Conservation (phyloP, 2,888 invertebrate genomes). For the Drosophila affinis region DNA sequence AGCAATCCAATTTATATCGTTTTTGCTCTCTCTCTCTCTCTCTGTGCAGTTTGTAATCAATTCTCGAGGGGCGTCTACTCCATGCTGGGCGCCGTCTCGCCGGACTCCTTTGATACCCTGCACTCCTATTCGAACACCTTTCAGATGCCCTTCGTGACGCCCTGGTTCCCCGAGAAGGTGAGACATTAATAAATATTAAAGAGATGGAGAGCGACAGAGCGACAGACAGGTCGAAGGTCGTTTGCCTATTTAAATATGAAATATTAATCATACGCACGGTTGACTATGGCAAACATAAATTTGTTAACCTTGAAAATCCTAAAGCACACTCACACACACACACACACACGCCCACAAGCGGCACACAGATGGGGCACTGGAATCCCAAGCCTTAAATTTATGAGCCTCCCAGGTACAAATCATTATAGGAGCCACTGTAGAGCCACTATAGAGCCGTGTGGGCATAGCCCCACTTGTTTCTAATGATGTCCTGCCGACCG, state of each 20-base stretch:
- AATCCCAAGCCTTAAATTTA: constrained; percentile 59
- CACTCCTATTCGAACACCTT: constrained; percentile 97
- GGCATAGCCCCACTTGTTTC: constrained; percentile 15
- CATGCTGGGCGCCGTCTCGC: constrained; percentile 95
- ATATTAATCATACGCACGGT: constrained; percentile 80
- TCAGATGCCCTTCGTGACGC: constrained; percentile 97
- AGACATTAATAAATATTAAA: constrained; percentile 74
- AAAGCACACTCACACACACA: constrained; percentile 5
- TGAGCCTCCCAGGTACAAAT: constrained; percentile 65
- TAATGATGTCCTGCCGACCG: constrained; percentile 59
- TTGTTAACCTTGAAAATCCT: constrained; percentile 63
- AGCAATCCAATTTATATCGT: constrained; percentile 4
- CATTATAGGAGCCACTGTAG: constrained; percentile 65
- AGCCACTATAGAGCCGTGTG: constrained; percentile 10
- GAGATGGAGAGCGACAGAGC: constrained; percentile 1
- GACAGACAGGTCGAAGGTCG: constrained; percentile 24
- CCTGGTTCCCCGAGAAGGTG: constrained; percentile 97
- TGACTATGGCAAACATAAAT: constrained; percentile 61
- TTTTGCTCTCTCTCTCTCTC: background rate
- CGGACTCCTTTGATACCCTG: constrained; percentile 96
- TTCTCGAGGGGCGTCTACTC: constrained; percentile 94
- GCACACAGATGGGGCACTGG: constrained; percentile 26
- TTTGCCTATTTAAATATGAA: constrained; percentile 76
- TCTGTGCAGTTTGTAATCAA: constrained; percentile 91
- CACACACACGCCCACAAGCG: constrained; percentile 9